These are phyloP conservation scores for Actias luna DNA, from an alignment of 2,888 invertebrate species.

Conservation along the genomic window DNA sequence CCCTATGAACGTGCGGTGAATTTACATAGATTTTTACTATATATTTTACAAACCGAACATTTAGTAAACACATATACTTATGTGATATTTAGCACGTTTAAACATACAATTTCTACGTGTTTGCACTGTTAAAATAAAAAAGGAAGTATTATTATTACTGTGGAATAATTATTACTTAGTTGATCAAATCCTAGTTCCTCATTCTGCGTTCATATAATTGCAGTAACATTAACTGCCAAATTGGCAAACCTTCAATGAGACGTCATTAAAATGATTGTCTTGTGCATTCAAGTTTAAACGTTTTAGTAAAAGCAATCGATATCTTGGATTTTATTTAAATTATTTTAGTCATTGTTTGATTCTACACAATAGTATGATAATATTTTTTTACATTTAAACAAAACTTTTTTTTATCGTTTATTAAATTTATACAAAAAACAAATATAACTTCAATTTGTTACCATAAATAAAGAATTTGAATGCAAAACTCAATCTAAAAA, in stretches of 20 bases:
- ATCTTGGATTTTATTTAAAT: background rate
- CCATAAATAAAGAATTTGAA: background rate
- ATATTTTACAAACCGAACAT: too few relatives aligned
- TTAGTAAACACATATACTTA: too few relatives aligned
- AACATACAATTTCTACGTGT: conserved; percentile 24
- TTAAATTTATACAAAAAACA: background rate
- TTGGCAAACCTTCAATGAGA: conserved; percentile 66
- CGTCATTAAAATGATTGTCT: conserved; percentile 18
- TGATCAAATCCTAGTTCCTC: conserved; percentile 45
- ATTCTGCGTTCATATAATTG: conserved; percentile 34
- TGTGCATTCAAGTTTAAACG: conserved; percentile 18
- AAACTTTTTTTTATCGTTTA: background rate
- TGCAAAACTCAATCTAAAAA: background rate
- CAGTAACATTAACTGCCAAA: conserved; percentile 54
- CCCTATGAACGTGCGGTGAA: too few relatives aligned
- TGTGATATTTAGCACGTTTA: background rate
- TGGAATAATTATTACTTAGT: conserved; percentile 22
- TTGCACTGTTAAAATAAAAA: background rate
- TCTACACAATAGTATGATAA: too few relatives aligned
- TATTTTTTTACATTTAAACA: too few relatives aligned
- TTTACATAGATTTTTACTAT: too few relatives aligned
- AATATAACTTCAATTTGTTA: background rate
- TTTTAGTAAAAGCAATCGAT: conserved; percentile 1
- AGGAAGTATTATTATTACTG: background rate
- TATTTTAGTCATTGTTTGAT: background rate